Conservation (phyloP, 2,888 invertebrate species). For the Glyphotaelius pellucidus region DNA sequence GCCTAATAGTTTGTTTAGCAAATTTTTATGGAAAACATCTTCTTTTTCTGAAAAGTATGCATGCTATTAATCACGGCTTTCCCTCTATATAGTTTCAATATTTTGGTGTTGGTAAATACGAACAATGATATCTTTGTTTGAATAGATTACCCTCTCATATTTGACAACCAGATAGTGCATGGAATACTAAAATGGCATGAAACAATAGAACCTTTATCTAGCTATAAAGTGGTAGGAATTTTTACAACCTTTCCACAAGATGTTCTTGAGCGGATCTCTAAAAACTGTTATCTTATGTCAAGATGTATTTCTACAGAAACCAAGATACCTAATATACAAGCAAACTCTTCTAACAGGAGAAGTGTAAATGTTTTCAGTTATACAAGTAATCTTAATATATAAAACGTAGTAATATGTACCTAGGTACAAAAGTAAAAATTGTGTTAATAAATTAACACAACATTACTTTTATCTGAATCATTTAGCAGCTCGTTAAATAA, state of each 20-base stretch:
- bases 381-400: too few relatives aligned
- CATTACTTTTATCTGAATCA: not conserved
- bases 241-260: not conserved
- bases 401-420: too few relatives aligned
- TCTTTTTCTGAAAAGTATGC: not conserved
- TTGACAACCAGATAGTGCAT: not conserved
- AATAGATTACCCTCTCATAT: not conserved
- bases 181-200: not conserved
- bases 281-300: not conserved
- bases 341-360: too few relatives aligned
- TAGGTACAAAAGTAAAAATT: too few relatives aligned
- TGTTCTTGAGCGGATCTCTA: not conserved
- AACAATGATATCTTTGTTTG: not conserved
- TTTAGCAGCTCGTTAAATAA: not conserved
- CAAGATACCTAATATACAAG: too few relatives aligned
- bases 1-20: not conserved
- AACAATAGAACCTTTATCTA: not conserved
- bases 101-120: not conserved
- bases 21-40: not conserved
- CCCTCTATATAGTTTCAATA: not conserved
- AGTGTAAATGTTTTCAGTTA: too few relatives aligned
- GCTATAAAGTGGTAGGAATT: not conserved
- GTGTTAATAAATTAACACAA: not conserved
- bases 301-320: too few relatives aligned
- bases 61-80: not conserved